A percentile compares a stretch with the other conserved stretches of the same genome.
phyloP scores from a whole-genome alignment of 2,888 invertebrate genomes.

The Diaperis boleti region DNA sequence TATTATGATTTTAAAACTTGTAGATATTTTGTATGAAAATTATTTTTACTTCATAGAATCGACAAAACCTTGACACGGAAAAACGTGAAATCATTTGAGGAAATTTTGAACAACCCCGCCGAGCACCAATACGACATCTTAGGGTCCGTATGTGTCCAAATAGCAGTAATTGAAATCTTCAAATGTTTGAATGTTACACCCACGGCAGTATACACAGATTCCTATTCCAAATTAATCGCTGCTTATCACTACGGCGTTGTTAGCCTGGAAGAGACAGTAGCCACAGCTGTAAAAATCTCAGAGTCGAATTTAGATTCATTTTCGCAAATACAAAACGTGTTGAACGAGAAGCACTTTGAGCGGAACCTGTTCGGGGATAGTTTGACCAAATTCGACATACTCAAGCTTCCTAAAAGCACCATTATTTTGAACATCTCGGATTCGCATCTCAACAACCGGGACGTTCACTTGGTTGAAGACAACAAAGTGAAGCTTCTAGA shows the following conservation, averaged over 20 bases:
- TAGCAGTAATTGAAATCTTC: background rate
- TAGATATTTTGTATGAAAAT: too few species aligned
- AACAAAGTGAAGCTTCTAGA: background rate
- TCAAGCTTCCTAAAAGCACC: background rate
- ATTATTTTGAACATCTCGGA: constrained; percentile 13
- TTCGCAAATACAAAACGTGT: too few species aligned
- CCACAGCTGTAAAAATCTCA: background rate
- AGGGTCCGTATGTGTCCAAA: background rate
- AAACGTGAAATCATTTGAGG: background rate
- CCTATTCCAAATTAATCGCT: background rate
- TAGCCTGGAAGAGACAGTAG: constrained; percentile 4
- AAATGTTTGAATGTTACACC: background rate
- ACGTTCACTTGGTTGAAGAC: background rate
- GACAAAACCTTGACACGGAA: background rate
- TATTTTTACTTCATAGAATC: constrained; percentile 12
- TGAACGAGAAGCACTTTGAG: background rate
- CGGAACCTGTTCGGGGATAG: too few species aligned
- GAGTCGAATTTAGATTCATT: background rate
- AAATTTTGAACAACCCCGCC: background rate
- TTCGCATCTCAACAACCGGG: background rate
- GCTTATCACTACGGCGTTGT: background rate
- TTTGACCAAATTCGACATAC: too few species aligned
- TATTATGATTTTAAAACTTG: too few species aligned
- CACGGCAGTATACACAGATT: constrained; percentile 1
- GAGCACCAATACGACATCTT: background rate